Evolutionary conservation across 2,888 invertebrate genomes (phyloP).

Genomic region (Charanyca ferruginea): DNA sequence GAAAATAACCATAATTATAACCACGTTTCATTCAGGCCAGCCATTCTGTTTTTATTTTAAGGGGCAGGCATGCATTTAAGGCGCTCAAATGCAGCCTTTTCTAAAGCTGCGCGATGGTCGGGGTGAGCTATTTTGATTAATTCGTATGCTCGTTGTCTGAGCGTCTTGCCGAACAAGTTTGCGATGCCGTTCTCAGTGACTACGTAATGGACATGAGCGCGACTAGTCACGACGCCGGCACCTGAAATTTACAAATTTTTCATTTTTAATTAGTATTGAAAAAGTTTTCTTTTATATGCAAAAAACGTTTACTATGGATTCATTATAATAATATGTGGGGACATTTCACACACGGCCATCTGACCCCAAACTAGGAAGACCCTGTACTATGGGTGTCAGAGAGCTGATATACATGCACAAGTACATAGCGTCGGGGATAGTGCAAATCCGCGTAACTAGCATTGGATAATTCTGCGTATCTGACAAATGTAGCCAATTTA

Average conservation of each 20-base stretch:
- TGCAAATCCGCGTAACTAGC: no score
- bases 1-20: not conserved
- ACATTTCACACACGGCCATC: no score
- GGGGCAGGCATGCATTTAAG: slow-evolving; percentile 94
- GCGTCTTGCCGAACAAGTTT: slow-evolving; percentile 96
- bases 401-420: no score
- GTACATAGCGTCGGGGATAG: no score
- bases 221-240: slow-evolving; percentile 97
- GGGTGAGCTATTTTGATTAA: slow-evolving; percentile 98
- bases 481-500: no score
- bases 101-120: slow-evolving; percentile 95
- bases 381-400: no score
- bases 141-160: slow-evolving; percentile 97
- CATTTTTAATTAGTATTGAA: no score
- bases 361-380: no score
- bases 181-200: slow-evolving; percentile 98
- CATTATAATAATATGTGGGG: no score
- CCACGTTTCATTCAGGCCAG: slow-evolving; percentile 30
- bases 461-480: no score
- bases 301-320: no score
- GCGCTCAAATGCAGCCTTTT: slow-evolving; percentile 97
- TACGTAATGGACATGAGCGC: slow-evolving; percentile 98
- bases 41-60: slow-evolving; percentile 78
- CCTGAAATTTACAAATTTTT: slow-evolving; percentile 86
- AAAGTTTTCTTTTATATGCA: no score